Base-by-base conservation (phyloP, 2,113 vertebrate species). In the Campylorhamphus procurvoides region DNA sequence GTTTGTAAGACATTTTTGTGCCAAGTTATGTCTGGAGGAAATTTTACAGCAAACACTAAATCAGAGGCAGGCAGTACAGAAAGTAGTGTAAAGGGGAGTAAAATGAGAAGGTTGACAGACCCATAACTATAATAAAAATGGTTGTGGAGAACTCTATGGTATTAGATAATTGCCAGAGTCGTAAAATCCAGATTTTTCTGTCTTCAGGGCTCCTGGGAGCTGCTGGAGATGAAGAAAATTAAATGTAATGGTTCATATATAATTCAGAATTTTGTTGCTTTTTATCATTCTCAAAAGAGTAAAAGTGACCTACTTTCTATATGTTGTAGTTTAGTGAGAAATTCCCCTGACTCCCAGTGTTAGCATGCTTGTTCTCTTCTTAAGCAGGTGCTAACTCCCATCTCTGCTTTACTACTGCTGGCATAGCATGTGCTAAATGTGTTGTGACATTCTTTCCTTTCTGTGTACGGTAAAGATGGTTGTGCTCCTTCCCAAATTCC, bases 321-420 rank as follows among this genome's bases (percentile, higher is more conserved):
- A 86, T 75, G 76, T 76, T 96, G 40, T 59, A 81, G 60, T 94
- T 94, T 87, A 92, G 56, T 58, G 69, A 83, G 90, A 86, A 96
- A 96, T 94, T 94, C 93, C 86, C 90, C 62, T 0, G 96, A 93
- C 35, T 88, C 96, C 68, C 80, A 60, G 60, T 18, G 77, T 96
- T 92, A 90, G 83, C 42, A 50, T 78, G 88, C 72, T 76, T 93
- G 90, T 96, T 90, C 93, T 85, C 16, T 83, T 84, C 84, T 90
- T 92, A 92, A 96, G 79, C 96, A 97, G 96, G 94, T 96, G 96
- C 92, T 96, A 95, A 95, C 83, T 96, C 92, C 90, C 92, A 93
- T 92, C 88, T 93, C 94, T 94, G 86, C 90, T 96, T 96, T 96
- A 96, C 90, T 95, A 75, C 77, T 87, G 68, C 88, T 97, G 94